Percentiles rank a stretch among this genome's conserved stretches.
Evolutionary conservation across 2,888 invertebrate genomes (phyloP).

Genomic region (Galeopsomyia nigrocyanea): DNA sequence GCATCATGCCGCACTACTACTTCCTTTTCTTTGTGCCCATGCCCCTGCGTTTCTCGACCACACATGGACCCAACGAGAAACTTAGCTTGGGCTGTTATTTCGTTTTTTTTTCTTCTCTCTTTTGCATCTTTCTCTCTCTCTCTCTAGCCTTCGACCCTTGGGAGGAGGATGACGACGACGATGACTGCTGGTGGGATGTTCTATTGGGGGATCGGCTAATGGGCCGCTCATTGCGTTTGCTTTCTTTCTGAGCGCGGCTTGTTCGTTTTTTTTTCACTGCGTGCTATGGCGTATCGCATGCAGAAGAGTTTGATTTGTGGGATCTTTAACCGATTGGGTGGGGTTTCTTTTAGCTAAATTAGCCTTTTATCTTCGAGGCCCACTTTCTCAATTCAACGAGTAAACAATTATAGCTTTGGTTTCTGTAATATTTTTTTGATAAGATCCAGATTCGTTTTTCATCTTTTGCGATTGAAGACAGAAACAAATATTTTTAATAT

Average conservation of each 20-base stretch:
- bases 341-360: neutral
- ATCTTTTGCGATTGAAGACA: too few relatives aligned
- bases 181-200: neutral
- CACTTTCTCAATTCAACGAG: too few relatives aligned
- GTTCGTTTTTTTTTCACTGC: slow-evolving; percentile 3
- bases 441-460: too few relatives aligned
- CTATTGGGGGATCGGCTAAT: slow-evolving; percentile 16
- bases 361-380: too few relatives aligned
- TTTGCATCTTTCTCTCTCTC: slow-evolving; percentile 4
- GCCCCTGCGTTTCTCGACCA: slow-evolving; percentile 37
- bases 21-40: slow-evolving; percentile 47
- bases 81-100: slow-evolving; percentile 4
- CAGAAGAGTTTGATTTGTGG: neutral
- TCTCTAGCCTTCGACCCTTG: slow-evolving; percentile 15
- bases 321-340: slow-evolving; percentile 25
- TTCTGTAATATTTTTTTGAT: too few relatives aligned
- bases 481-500: too few relatives aligned
- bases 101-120: neutral
- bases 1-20: slow-evolving; percentile 39
- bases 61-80: slow-evolving; percentile 39
- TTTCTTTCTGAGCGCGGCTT: neutral
- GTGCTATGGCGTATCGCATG: neutral
- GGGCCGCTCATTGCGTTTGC: slow-evolving; percentile 13
- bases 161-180: slow-evolving; percentile 4
- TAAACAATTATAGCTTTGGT: too few relatives aligned